A percentile compares a stretch with the other conserved stretches of the same genome.
These are phyloP conservation scores for Drosophila pruinosa DNA, from an alignment of 1,140 invertebrate species.

Conservation along the genomic window DNA sequence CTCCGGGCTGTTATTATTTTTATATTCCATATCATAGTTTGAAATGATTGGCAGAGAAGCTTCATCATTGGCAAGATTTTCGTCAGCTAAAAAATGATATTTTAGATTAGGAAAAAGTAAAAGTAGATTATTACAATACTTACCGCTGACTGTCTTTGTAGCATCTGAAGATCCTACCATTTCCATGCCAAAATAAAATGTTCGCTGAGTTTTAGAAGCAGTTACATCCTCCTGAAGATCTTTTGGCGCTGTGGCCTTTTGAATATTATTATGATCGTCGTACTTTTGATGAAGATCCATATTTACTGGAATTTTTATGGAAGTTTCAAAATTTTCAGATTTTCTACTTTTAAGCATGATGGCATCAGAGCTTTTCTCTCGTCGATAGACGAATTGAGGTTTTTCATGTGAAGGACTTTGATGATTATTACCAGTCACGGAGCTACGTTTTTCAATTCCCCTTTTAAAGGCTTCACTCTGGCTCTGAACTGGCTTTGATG, in stretches of 20 bases:
- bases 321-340: neutral
- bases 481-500: neutral
- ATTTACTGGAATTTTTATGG: neutral
- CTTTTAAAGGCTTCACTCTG: constrained; percentile 22
- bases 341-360: constrained; percentile 42
- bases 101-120: neutral
- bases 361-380: constrained; percentile 55
- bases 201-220: constrained; percentile 84
- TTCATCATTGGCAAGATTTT: neutral
- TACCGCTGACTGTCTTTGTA: neutral
- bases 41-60: neutral
- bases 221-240: neutral
- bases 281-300: neutral
- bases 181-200: constrained; percentile 91
- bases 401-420: neutral
- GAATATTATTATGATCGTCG: neutral
- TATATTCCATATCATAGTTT: constrained; percentile 29
- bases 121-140: neutral
- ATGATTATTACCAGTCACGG: constrained; percentile 3
- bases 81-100: neutral
- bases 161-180: constrained; percentile 26
- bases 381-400: constrained; percentile 14
- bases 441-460: constrained; percentile 15
- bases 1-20: constrained; percentile 11
- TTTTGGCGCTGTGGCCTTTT: neutral